These are phyloP conservation scores for Echinometra lucunter DNA, from an alignment of 53 echinoderm and acorn worm species.

Conservation along the genomic window DNA sequence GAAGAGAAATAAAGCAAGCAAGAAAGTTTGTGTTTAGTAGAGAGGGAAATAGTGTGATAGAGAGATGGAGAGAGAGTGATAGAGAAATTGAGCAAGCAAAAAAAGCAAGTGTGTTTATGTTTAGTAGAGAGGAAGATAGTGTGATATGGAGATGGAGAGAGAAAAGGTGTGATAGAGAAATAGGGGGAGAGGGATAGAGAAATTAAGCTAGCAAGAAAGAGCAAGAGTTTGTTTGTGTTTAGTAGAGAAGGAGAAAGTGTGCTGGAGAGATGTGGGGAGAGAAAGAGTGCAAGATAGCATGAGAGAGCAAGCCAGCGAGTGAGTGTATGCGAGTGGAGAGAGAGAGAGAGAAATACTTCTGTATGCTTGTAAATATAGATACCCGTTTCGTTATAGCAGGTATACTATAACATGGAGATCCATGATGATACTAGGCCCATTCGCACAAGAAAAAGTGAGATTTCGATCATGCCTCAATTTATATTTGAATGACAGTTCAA, in stretches of 20 bases:
- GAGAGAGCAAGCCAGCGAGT: not conserved
- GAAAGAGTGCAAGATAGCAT: not conserved
- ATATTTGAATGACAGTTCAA: too few relatives aligned
- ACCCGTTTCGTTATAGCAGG: not conserved
- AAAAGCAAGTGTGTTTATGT: too few relatives aligned
- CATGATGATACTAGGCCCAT: not conserved
- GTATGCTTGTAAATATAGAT: conserved; percentile 21
- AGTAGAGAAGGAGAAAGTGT: too few relatives aligned
- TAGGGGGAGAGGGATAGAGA: not conserved
- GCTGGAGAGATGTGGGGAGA: too few relatives aligned
- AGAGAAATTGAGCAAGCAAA: too few relatives aligned
- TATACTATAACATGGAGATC: not conserved
- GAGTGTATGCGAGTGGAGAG: too few relatives aligned
- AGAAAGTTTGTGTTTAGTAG: too few relatives aligned
- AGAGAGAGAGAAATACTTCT: not conserved
- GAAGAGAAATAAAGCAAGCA: not conserved
- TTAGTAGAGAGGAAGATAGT: not conserved
- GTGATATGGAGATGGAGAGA: not conserved
- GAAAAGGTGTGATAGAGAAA: not conserved
- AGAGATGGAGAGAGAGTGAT: not conserved
- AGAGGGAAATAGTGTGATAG: not conserved
- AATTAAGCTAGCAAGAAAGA: too few relatives aligned
- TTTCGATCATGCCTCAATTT: too few relatives aligned
- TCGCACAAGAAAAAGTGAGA: too few relatives aligned
- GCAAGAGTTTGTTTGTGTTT: too few relatives aligned